phyloP scores from a whole-genome alignment of 1,140 invertebrate species.

The Diuraphis noxia region DNA sequence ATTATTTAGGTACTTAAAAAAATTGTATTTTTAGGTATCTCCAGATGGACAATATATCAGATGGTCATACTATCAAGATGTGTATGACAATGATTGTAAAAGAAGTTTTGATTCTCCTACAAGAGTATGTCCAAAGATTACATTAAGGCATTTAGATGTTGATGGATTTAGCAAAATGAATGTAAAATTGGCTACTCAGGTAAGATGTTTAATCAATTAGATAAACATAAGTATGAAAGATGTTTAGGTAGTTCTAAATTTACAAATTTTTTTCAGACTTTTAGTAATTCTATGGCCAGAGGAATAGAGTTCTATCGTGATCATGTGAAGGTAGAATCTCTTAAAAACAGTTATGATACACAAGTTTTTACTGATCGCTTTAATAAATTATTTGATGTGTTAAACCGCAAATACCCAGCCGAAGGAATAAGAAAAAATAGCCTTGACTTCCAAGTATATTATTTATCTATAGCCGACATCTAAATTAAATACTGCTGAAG shows the following conservation, averaged over 20 bases:
- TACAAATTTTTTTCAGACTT: no score
- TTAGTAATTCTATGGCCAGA: no score
- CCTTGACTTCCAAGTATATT: not conserved
- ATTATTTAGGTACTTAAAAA: no score
- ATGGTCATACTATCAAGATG: not conserved
- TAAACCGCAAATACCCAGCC: no score
- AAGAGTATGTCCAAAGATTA: not conserved
- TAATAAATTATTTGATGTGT: not conserved
- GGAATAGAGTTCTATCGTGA: no score
- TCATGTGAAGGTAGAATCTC: not conserved
- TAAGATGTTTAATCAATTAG: not conserved
- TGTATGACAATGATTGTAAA: not conserved
- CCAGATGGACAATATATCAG: no score
- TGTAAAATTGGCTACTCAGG: no score
- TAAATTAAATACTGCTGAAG: no score
- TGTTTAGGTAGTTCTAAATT: no score
- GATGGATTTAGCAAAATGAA: no score
- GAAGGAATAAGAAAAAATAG: constrained; percentile 3
- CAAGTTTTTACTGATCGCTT: not conserved
- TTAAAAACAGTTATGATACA: not conserved
- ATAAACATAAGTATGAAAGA: no score
- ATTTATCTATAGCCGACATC: not conserved
- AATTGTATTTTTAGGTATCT: no score
- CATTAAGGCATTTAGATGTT: not conserved
- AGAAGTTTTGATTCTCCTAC: not conserved